These are phyloP conservation scores for Apodemia mormo DNA, from an alignment of 2,888 invertebrate genomes.

Conservation along the genomic window DNA sequence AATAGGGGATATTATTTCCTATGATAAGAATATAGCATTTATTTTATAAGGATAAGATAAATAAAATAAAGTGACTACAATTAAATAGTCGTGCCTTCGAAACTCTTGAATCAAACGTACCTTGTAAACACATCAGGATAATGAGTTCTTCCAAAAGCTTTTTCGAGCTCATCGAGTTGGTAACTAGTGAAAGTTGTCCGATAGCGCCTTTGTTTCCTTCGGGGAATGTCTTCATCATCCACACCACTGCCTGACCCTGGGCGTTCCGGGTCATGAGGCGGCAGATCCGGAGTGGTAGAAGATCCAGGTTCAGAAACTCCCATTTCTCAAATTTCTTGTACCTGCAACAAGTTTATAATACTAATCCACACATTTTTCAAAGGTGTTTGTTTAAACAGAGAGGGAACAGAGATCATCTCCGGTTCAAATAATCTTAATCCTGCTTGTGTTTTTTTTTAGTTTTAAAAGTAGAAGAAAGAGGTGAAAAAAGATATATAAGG, in stretches of 20 bases:
- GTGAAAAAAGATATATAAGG: too few relatives aligned
- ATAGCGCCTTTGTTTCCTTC: conserved; percentile 95
- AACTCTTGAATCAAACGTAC: conserved; percentile 64
- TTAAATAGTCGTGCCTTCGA: too few relatives aligned
- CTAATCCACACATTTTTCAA: neutral
- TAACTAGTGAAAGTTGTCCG: conserved; percentile 96
- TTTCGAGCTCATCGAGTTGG: conserved; percentile 97
- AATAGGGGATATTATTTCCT: too few relatives aligned
- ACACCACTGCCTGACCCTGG: conserved; percentile 69
- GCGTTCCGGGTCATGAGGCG: conserved; percentile 58
- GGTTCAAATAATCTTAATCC: too few relatives aligned
- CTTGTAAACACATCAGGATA: conserved; percentile 99
- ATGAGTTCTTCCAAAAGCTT: conserved; percentile 98
- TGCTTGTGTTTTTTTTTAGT: too few relatives aligned
- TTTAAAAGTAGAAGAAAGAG: too few relatives aligned
- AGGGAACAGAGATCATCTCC: too few relatives aligned
- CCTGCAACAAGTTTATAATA: conserved; percentile 18
- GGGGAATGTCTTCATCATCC: conserved; percentile 90
- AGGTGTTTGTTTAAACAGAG: too few relatives aligned
- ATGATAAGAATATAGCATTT: too few relatives aligned
- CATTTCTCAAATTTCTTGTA: conserved; percentile 45
- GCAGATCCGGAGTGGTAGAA: conserved; percentile 61
- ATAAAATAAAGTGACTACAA: too few relatives aligned
- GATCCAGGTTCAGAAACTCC: conserved; percentile 71
- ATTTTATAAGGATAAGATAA: too few relatives aligned